A percentile compares a stretch with the other conserved stretches of the same genome.
phyloP scores from a whole-genome alignment of 1,140 invertebrate species.

The Trissolcus basalis region DNA sequence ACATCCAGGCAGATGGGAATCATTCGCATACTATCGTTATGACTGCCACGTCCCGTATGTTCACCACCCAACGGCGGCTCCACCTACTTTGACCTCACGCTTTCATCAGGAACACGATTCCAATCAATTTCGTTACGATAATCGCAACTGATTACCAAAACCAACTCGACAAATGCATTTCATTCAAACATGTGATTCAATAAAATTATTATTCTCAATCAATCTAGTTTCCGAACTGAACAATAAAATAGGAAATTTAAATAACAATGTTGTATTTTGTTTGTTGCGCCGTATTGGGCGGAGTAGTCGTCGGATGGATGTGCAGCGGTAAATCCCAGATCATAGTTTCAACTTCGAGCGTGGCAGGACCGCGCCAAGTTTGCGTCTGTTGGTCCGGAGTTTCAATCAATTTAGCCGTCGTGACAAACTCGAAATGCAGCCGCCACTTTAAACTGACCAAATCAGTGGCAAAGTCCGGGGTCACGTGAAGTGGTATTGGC shows the following conservation, averaged over 20 bases:
- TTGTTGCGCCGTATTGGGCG: conserved; percentile 71
- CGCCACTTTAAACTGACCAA: conserved; percentile 92
- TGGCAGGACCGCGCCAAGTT: conserved; percentile 89
- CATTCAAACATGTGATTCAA: neutral
- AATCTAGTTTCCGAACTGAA: neutral
- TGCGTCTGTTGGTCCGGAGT: conserved; percentile 75
- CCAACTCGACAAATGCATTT: neutral
- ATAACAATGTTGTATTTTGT: conserved; percentile 71
- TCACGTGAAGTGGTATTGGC: conserved; percentile 94
- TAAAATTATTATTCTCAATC: neutral
- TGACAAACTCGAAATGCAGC: conserved; percentile 98
- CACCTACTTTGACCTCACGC: conserved; percentile 59
- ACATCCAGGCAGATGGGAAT: conserved; percentile 70
- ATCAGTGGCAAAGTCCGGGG: conserved; percentile 93
- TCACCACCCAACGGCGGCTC: conserved; percentile 58
- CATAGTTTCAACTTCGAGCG: conserved; percentile 96
- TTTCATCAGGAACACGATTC: conserved; percentile 59
- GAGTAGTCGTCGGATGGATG: conserved; percentile 91
- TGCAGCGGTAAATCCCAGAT: conserved; percentile 97
- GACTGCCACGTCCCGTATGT: conserved; percentile 70
- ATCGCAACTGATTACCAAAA: conserved; percentile 55
- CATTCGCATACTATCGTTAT: conserved; percentile 71
- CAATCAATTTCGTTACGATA: conserved; percentile 64
- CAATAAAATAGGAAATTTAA: conserved; percentile 47
- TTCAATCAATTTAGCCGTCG: conserved; percentile 80